phyloP scores from a whole-genome alignment of 1,140 invertebrate genomes.

The Steinernema feltiae region DNA sequence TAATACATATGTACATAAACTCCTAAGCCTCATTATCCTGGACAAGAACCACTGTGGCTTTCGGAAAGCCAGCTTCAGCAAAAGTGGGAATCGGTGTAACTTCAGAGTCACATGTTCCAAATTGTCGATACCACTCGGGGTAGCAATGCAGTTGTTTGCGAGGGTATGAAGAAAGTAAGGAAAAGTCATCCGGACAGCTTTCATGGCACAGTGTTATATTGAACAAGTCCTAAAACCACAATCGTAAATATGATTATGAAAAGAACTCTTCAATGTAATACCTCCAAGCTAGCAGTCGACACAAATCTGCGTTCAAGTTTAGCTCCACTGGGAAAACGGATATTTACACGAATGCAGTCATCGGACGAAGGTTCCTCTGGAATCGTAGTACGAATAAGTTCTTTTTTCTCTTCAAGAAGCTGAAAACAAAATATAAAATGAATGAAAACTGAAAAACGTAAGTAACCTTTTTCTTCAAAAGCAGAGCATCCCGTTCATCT shows the following conservation, averaged over 20 bases:
- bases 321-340: conserved; percentile 32
- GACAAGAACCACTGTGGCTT: conserved; percentile 29
- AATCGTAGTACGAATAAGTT: not conserved
- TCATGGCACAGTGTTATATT: conserved; percentile 37
- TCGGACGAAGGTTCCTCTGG: conserved; percentile 22
- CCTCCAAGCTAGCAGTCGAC: conserved; percentile 34
- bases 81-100: conserved; percentile 33
- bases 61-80: conserved; percentile 34
- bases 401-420: conserved; percentile 22
- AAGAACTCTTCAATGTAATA: conserved; percentile 20
- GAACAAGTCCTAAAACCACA: conserved; percentile 34
- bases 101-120: not conserved
- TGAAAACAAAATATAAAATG: not conserved
- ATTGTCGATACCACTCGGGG: conserved; percentile 43
- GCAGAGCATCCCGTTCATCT: conserved; percentile 23
- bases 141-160: conserved; percentile 31
- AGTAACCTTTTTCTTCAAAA: conserved; percentile 11
- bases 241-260: not conserved
- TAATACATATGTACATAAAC: too few relatives aligned
- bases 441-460: not conserved
- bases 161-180: conserved; percentile 36
- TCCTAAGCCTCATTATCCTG: conserved; percentile 40
- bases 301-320: conserved; percentile 31
- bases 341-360: conserved; percentile 34
- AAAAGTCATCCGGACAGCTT: conserved; percentile 39